A percentile compares a stretch with the other conserved stretches of the same genome.
phyloP scores from a whole-genome alignment of 1,140 invertebrate genomes.

The Drepana arcuata region DNA sequence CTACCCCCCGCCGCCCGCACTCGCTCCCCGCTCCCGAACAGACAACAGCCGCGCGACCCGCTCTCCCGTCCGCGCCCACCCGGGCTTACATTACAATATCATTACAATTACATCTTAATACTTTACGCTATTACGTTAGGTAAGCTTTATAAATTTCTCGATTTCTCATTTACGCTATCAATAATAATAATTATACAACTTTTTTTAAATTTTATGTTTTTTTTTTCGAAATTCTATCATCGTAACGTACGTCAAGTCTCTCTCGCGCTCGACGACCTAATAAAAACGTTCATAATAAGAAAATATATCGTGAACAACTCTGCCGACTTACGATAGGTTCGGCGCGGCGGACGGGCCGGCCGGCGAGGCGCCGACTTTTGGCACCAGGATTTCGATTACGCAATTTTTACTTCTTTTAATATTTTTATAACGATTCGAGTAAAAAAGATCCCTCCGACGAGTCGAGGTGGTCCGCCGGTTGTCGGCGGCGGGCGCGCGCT shows the following conservation, averaged over 20 bases:
- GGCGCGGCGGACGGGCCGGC: constrained; percentile 67
- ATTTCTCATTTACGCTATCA: constrained; percentile 69
- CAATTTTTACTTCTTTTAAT: constrained; percentile 64
- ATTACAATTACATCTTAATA: constrained; percentile 68
- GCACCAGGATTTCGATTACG: constrained; percentile 71
- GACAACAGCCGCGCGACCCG: constrained; percentile 29
- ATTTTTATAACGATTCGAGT: constrained; percentile 70
- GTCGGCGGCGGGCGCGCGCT: constrained; percentile 17
- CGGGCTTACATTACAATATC: constrained; percentile 37
- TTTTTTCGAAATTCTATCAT: constrained; percentile 71
- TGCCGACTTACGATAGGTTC: constrained; percentile 68
- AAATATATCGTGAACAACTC: constrained; percentile 71
- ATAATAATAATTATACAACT: constrained; percentile 71
- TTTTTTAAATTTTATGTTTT: constrained; percentile 70
- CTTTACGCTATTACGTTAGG: constrained; percentile 70
- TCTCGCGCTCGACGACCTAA: constrained; percentile 56
- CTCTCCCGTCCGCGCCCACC: constrained; percentile 47
- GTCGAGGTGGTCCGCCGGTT: constrained; percentile 21
- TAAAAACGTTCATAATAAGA: constrained; percentile 72
- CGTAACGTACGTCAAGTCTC: constrained; percentile 64
- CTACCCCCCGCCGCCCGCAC: constrained; percentile 1
- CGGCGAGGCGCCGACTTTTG: constrained; percentile 69
- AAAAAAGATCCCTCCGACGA: constrained; percentile 54
- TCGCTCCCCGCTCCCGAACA: constrained; percentile 16
- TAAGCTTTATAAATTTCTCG: constrained; percentile 71